Evolutionary conservation across 2,888 invertebrate genomes (phyloP).

Genomic region (Tridacna gigas): DNA sequence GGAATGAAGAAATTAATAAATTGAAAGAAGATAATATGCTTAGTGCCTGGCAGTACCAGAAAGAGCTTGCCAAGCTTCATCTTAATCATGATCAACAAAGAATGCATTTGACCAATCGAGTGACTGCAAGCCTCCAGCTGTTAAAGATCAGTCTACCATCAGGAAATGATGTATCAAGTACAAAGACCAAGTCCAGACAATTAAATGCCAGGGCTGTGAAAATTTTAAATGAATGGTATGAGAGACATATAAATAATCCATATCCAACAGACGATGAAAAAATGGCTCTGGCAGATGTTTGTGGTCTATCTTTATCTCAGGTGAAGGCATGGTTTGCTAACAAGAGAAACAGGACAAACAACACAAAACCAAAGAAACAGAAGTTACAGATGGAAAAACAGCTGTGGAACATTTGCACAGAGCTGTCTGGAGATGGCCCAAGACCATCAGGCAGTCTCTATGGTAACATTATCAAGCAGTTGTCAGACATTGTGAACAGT

Average conservation of each 20-base stretch:
- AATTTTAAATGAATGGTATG: slow-evolving; percentile 79
- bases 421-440: slow-evolving; percentile 55
- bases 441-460: slow-evolving; percentile 61
- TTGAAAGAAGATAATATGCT: slow-evolving; percentile 65
- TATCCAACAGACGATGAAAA: slow-evolving; percentile 81
- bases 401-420: slow-evolving; percentile 71
- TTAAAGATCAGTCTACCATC: slow-evolving; percentile 74
- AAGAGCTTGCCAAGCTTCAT: slow-evolving; percentile 66
- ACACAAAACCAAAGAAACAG: slow-evolving; percentile 80
- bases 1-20: slow-evolving; percentile 71
- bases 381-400: slow-evolving; percentile 74
- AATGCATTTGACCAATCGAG: slow-evolving; percentile 75
- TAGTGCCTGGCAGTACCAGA: slow-evolving; percentile 62
- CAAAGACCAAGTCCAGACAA: slow-evolving; percentile 71
- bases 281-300: slow-evolving; percentile 73
- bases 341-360: slow-evolving; percentile 79
- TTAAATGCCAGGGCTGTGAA: slow-evolving; percentile 73
- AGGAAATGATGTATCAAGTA: slow-evolving; percentile 40
- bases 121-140: slow-evolving; percentile 76
- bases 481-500: slow-evolving; percentile 73
- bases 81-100: slow-evolving; percentile 73
- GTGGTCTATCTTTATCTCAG: slow-evolving; percentile 74
- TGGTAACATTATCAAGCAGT: slow-evolving; percentile 73
- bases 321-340: slow-evolving; percentile 84
- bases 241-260: slow-evolving; percentile 76